Base-by-base conservation (phyloP, 2,888 invertebrate genomes). In the Cryptocheilus praepositus region DNA sequence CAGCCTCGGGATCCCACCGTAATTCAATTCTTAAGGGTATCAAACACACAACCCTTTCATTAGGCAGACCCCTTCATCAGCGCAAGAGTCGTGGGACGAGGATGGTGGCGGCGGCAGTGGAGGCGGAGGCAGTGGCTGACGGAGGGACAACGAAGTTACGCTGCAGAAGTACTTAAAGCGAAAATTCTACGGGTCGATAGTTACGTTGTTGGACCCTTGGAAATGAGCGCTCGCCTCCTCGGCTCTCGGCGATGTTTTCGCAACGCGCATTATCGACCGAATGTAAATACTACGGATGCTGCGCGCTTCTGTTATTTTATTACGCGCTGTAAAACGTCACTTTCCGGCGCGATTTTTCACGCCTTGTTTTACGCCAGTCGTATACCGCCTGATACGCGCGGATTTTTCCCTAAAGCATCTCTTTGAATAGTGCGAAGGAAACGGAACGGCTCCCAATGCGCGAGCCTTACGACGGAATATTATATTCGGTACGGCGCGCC, bases 1-100 rank as follows among this genome's bases (percentile, higher is more conserved):
- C 73, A 73, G 61, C 54, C 54, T 63, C 25, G 49, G 56, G 73
- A 69, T 73, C 70, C 73, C 70, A 62, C 11, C 73, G 82, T 83
- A 83, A 83, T 83, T 83, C 82, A 83, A 83, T 83, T 83, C 82
- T 83, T 82, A 81, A 79, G 80, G 82, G 81, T 83, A 85, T 85
- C 81, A 83, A 83, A 84, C 84, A 81, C 79, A 77, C 82, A 84
- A 84, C 83, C 84, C 84, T 83, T 83, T 82, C 82, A 83, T 83
- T 82, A 82, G 74, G 76, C 75, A 61, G 81, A 79, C 71, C 81
- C 81, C 82, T 83, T 83, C 83, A 78, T 84, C 82, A 82, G 83
- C 72, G 73, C 68, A 74, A 80, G 79, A 79, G 79, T 73, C 73
- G 76, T 67, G 64, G 66, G 46, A 57, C 28, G 52, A 46, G 46